Evolutionary conservation across 2,113 vertebrate species (phyloP).

Genomic region (Burhinus oedicnemus): DNA sequence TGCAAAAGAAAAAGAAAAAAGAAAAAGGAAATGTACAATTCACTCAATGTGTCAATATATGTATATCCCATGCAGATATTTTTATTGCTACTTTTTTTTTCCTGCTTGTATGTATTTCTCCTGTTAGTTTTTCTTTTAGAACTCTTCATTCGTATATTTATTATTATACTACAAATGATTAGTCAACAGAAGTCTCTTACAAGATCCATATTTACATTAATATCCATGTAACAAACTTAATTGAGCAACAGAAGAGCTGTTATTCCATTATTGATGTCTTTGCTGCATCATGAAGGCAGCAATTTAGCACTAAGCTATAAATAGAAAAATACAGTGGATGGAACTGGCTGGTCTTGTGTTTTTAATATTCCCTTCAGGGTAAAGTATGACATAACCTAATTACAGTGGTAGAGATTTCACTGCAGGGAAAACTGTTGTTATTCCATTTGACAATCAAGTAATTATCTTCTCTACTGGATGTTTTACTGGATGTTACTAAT

Average conservation of each 20-base stretch:
- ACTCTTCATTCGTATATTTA: neutral
- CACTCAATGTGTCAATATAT: neutral
- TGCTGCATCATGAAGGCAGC: conserved; percentile 52
- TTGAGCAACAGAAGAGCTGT: conserved; percentile 39
- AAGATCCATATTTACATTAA: conserved; percentile 58
- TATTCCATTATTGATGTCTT: conserved; percentile 62
- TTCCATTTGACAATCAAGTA: conserved; percentile 78
- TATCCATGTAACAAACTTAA: conserved; percentile 60
- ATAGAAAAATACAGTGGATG: conserved; percentile 66
- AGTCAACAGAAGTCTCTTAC: conserved; percentile 42
- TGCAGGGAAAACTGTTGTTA: conserved; percentile 72
- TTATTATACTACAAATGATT: conserved; percentile 44
- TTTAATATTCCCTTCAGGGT: conserved; percentile 74
- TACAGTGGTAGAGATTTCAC: conserved; percentile 71
- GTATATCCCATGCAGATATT: neutral
- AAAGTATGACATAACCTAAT: conserved; percentile 77
- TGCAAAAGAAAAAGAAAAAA: neutral
- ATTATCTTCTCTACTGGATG: conserved; percentile 73
- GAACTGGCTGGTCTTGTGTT: conserved; percentile 61
- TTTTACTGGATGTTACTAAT: conserved; percentile 71
- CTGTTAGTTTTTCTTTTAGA: neutral
- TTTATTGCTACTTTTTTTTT: neutral
- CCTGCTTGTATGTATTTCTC: neutral
- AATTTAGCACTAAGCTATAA: conserved; percentile 71
- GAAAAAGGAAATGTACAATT: neutral